Conservation (phyloP, 2,113 vertebrate species). For the Ondatra zibethicus region DNA sequence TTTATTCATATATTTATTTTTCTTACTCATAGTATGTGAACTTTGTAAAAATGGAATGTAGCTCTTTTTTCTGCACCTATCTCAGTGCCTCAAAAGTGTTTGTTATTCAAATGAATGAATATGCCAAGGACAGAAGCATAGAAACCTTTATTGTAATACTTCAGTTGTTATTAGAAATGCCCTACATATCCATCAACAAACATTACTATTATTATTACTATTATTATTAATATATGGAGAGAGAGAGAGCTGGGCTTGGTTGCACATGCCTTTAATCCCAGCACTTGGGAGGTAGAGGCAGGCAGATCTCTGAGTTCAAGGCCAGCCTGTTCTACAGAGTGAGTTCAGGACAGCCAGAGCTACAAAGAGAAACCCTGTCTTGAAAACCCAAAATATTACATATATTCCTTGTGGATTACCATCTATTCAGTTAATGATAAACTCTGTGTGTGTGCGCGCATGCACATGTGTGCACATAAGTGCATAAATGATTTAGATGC, state of each 20-base stretch:
- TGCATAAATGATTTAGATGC: no score
- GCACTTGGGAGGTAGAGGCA: not conserved
- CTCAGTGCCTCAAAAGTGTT: not conserved
- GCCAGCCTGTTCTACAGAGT: not conserved
- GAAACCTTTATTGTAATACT: not conserved
- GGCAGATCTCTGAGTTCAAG: not conserved
- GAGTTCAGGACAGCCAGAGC: not conserved
- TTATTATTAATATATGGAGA: no score
- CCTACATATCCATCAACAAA: not conserved
- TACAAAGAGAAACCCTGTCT: not conserved
- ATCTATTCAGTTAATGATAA: no score
- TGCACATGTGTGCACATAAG: not conserved
- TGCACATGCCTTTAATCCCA: not conserved
- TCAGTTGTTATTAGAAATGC: slow-evolving; percentile 18
- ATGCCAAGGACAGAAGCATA: not conserved
- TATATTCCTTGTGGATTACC: no score
- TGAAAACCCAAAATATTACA: not conserved
- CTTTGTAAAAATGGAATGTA: not conserved
- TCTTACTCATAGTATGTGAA: not conserved
- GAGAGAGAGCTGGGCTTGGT: not conserved
- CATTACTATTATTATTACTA: not conserved
- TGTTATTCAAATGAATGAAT: not conserved
- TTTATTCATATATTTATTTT: not conserved
- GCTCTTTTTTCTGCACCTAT: not conserved
- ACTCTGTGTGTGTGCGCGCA: not conserved